Evolutionary conservation across 2,888 invertebrate genomes (phyloP).

Genomic region (Xanthia icteritia): DNA sequence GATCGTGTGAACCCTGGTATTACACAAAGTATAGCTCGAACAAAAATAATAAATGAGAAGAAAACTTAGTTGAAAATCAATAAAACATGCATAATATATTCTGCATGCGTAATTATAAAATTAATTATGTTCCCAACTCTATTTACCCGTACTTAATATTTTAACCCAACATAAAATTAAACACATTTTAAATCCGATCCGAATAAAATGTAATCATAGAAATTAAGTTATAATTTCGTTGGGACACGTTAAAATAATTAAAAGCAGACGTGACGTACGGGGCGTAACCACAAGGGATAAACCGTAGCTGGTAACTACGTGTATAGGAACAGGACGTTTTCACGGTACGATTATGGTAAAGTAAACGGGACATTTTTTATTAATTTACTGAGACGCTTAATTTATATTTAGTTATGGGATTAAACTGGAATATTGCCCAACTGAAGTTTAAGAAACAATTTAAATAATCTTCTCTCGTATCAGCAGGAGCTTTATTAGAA

Average conservation of each 20-base stretch:
- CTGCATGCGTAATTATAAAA: not conserved
- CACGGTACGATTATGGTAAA: slow-evolving; percentile 20
- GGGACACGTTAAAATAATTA: slow-evolving; percentile 60
- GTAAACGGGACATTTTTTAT: slow-evolving; percentile 9
- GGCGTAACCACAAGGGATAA: slow-evolving; percentile 38
- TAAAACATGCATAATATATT: not conserved
- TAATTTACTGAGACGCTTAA: not conserved
- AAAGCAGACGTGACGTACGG: slow-evolving; percentile 43
- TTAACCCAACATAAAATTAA: slow-evolving; percentile 14
- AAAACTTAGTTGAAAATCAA: not conserved
- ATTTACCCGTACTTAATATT: slow-evolving; percentile 14
- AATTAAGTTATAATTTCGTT: slow-evolving; percentile 58
- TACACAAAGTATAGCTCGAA: not conserved
- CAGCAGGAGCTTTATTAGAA: not conserved
- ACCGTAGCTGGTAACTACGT: not conserved
- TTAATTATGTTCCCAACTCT: not conserved
- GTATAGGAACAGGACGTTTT: not conserved
- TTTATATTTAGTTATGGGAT: not conserved
- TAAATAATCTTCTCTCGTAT: not conserved
- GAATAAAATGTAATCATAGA: slow-evolving; percentile 53
- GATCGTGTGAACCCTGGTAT: too few species aligned
- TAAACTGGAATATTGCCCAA: not conserved
- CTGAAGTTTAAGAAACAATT: not conserved
- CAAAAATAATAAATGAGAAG: not conserved
- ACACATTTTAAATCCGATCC: slow-evolving; percentile 37